These are phyloP conservation scores for Drosophila limbata DNA, from an alignment of 2,888 invertebrate genomes.

Conservation along the genomic window DNA sequence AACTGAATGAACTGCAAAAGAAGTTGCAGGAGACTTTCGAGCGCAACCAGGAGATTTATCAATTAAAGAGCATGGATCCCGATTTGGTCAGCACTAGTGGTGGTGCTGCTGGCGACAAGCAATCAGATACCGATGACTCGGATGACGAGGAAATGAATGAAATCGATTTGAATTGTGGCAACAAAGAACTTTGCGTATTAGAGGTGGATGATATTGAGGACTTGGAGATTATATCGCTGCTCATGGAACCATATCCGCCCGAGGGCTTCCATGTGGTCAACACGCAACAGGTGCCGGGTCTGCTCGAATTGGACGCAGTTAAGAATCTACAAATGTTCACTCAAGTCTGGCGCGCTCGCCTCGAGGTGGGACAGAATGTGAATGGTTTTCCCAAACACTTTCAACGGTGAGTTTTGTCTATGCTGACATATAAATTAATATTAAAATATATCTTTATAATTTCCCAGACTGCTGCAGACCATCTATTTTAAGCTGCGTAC, in stretches of 20 bases:
- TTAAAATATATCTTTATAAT: not conserved
- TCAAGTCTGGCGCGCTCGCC: constrained; percentile 91
- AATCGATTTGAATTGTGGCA: constrained; percentile 90
- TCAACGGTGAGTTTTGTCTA: constrained; percentile 80
- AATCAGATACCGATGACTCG: constrained; percentile 88
- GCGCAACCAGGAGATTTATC: constrained; percentile 90
- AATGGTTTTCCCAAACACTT: constrained; percentile 87
- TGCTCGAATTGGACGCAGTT: constrained; percentile 89
- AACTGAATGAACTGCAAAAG: constrained; percentile 89
- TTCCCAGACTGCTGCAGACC: constrained; percentile 88
- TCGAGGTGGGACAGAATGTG: constrained; percentile 86
- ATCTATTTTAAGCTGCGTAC: constrained; percentile 95
- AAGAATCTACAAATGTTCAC: constrained; percentile 93
- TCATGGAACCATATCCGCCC: constrained; percentile 91
- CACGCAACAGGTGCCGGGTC: constrained; percentile 91
- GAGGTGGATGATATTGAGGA: constrained; percentile 95
- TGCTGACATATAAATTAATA: not conserved
- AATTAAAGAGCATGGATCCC: constrained; percentile 86
- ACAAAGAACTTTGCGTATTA: constrained; percentile 92
- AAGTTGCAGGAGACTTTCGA: constrained; percentile 90
- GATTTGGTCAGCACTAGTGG: constrained; percentile 61
- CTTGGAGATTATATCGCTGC: constrained; percentile 90
- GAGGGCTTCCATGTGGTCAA: constrained; percentile 92
- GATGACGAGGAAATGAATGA: constrained; percentile 89
- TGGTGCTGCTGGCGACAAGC: constrained; percentile 59